These are phyloP conservation scores for zebrafish (Danio rerio) DNA, from an alignment of 2,113 vertebrate species.

Conservation along the genomic window DNA sequence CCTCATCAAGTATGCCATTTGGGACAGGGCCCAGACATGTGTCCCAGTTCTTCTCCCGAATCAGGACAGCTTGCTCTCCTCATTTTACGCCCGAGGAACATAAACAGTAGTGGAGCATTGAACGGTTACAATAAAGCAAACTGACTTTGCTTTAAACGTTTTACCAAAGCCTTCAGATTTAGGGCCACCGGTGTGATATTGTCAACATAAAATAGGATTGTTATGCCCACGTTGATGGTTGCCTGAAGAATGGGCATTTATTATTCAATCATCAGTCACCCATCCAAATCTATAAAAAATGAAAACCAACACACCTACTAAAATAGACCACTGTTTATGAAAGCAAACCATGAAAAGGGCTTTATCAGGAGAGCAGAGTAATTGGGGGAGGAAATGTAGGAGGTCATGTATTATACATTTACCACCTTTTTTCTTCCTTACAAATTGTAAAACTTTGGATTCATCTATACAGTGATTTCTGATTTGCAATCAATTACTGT, in stretches of 20 bases:
- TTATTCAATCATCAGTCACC: conserved; percentile 54
- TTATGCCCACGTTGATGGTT: conserved; percentile 24
- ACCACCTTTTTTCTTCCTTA: not conserved
- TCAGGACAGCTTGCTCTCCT: conserved; percentile 32
- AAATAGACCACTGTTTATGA: conserved; percentile 37
- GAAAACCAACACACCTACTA: conserved; percentile 8
- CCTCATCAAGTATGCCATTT: not conserved
- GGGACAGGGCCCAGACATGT: conserved; percentile 15
- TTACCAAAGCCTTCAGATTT: not conserved
- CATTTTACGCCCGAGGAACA: conserved; percentile 26
- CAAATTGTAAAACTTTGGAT: not conserved
- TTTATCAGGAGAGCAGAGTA: conserved; percentile 31
- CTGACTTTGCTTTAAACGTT: not conserved
- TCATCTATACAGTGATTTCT: not conserved
- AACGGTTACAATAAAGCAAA: conserved; percentile 1
- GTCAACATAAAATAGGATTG: conserved; percentile 19
- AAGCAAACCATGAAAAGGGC: conserved; percentile 38
- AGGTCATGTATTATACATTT: not conserved
- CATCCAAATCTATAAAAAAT: conserved; percentile 17
- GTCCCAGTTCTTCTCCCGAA: conserved; percentile 43
- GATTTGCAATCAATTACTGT: not conserved
- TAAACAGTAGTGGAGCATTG: not conserved
- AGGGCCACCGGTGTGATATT: not conserved
- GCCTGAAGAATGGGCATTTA: conserved; percentile 26
- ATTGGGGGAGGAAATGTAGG: not conserved